Evolutionary conservation across 2,113 vertebrate species (phyloP).

Genomic region (Mustelus asterias): DNA sequence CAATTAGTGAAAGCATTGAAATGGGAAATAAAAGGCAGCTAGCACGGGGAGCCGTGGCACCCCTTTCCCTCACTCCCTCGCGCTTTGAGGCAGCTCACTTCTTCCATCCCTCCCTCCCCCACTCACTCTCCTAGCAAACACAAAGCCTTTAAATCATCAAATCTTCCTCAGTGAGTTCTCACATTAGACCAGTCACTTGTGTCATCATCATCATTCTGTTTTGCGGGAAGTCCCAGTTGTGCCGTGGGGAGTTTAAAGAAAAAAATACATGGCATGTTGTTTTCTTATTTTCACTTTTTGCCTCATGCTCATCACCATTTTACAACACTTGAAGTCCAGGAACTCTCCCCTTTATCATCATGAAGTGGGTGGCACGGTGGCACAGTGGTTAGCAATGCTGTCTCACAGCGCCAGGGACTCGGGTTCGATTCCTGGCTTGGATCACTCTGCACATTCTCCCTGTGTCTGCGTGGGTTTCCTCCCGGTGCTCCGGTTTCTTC

Average conservation of each 20-base stretch:
- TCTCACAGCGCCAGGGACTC: too few species aligned
- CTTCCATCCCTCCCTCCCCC: background rate
- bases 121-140: background rate
- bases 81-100: background rate
- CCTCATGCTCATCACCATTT: background rate
- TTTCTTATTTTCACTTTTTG: background rate
- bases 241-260: background rate
- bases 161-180: background rate
- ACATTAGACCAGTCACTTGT: background rate
- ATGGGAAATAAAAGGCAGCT: background rate
- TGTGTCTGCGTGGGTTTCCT: too few species aligned
- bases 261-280: background rate
- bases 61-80: background rate
- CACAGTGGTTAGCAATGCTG: too few species aligned
- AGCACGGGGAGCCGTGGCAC: background rate
- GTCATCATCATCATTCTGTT: too few species aligned
- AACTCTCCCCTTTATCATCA: background rate
- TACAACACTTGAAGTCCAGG: background rate
- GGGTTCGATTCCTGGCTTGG: too few species aligned
- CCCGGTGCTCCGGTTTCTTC: too few species aligned
- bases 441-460: too few species aligned
- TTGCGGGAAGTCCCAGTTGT: background rate
- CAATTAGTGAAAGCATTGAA: constrained; percentile 7
- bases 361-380: too few species aligned
- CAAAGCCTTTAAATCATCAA: background rate